Percentiles rank a stretch among this genome's conserved stretches.
phyloP scores from a whole-genome alignment of 2,797 vertebrate genomes.

The Xenopus petersii region DNA sequence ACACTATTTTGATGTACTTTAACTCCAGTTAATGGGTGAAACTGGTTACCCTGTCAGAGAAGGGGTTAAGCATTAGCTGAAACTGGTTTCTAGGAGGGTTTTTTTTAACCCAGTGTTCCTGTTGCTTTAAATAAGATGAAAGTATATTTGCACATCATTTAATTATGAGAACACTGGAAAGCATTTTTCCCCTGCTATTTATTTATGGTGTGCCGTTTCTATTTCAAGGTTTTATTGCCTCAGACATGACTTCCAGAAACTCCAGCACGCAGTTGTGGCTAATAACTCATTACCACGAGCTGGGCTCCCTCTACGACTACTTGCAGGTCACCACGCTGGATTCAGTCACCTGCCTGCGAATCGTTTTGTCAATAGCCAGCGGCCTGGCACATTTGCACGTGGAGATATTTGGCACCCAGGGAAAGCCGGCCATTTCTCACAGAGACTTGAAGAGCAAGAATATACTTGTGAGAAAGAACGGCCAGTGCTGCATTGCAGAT shows the following conservation, averaged over 20 bases:
- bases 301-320: constrained; percentile 95
- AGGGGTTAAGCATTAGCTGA: too few species aligned
- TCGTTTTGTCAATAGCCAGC: constrained; percentile 89
- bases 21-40: too few species aligned
- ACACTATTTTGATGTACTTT: too few species aligned
- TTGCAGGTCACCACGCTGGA: constrained; percentile 92
- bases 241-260: constrained; percentile 96
- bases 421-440: constrained; percentile 93
- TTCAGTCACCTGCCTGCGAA: constrained; percentile 84
- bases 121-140: not conserved
- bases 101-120: not conserved
- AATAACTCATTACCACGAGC: constrained; percentile 95
- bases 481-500: constrained; percentile 96
- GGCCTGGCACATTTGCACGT: constrained; percentile 93
- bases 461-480: constrained; percentile 92
- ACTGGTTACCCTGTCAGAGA: too few species aligned
- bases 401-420: constrained; percentile 96
- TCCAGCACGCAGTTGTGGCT: constrained; percentile 97
- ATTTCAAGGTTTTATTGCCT: constrained; percentile 87
- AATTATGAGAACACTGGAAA: too few species aligned
- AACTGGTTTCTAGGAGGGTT: too few species aligned
- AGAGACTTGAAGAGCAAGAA: constrained; percentile 98
- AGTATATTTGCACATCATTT: not conserved
- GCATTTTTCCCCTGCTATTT: not conserved
- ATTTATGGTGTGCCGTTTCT: not conserved